Base-by-base conservation (phyloP, 2,113 vertebrate species). In the Thomomys bottae region DNA sequence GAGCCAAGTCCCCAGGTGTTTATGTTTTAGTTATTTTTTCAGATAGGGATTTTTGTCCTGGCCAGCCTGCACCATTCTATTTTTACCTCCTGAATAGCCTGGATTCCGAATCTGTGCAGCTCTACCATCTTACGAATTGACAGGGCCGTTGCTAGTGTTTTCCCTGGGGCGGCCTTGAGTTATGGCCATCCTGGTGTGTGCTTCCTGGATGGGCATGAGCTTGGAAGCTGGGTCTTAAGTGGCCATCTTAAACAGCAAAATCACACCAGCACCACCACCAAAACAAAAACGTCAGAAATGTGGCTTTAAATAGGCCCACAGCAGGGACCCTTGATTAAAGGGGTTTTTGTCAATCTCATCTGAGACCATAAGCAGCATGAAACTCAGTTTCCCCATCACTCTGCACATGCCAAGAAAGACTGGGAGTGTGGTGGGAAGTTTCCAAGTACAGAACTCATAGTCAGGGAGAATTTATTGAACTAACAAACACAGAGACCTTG, bases 291-390 rank as follows among this genome's bases (percentile, higher is more conserved):
- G 12, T 40, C 15, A 68, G 14, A 59, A 63, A 0, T 18, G 4
- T 5, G 15, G 36, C 49, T 23, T n/a, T 14, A 54, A 67, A 4
- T 3, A 40, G 71, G n/a, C 77, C 49, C 17, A 1, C 15, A 6
- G 3, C 3, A 40, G 63, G n/a, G 59, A 23, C 4, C 1, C 64
- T 7, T 34, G 7, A 24, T 11, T 24, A 23, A 5, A 57, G 66
- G 15, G 28, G 36, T 4, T 30, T 9, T 54, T 21, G 4, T 11
- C 30, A 6, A 2, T 57, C 67, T 57, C 34, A 5, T 2, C 9
- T 73, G 66, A 64, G 57, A 66, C 20, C 0, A 0, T 6, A 32
- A 3, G 2, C n/a, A 0, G 3, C 34, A 5, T 36, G 18, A 7
- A 3, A 42, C 34, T 54, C 45, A 6, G 2, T 15, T 18, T 38